These are phyloP conservation scores for Megaleporinus macrocephalus DNA, from an alignment of 2,113 vertebrate genomes.

Conservation along the genomic window DNA sequence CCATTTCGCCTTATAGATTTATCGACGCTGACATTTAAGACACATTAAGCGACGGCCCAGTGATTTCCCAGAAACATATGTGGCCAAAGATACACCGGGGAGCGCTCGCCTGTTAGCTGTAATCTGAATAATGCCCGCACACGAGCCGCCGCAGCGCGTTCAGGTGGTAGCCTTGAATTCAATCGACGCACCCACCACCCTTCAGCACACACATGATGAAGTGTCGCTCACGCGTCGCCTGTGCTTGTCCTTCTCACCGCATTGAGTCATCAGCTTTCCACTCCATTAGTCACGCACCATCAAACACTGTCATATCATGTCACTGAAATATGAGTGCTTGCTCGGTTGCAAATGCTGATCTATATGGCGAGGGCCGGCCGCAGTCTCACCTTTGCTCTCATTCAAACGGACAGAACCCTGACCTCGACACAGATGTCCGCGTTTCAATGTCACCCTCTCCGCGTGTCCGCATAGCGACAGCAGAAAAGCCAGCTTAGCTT, in stretches of 20 bases:
- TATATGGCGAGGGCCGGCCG: slow-evolving; percentile 9
- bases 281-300: slow-evolving; percentile 54
- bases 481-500: slow-evolving; percentile 31
- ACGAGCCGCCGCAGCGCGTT: not conserved
- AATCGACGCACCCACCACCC: slow-evolving; percentile 18
- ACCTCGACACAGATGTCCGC: slow-evolving; percentile 13
- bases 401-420: slow-evolving; percentile 24
- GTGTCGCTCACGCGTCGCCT: slow-evolving; percentile 24
- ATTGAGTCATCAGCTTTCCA: slow-evolving; percentile 58
- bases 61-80: not conserved
- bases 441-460: slow-evolving; percentile 40
- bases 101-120: slow-evolving; percentile 4
- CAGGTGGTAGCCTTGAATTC: slow-evolving; percentile 22
- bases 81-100: not conserved
- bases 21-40: not conserved
- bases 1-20: slow-evolving; percentile 7
- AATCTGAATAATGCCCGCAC: slow-evolving; percentile 28
- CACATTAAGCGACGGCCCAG: not conserved
- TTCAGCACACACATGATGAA: slow-evolving; percentile 42
- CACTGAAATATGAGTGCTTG: slow-evolving; percentile 27
- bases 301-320: slow-evolving; percentile 56
- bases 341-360: slow-evolving; percentile 1
- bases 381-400: not conserved
- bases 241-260: slow-evolving; percentile 47
- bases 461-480: slow-evolving; percentile 7